Evolutionary conservation across 2,113 vertebrate genomes (phyloP).

Genomic region (Zootoca vivipara): DNA sequence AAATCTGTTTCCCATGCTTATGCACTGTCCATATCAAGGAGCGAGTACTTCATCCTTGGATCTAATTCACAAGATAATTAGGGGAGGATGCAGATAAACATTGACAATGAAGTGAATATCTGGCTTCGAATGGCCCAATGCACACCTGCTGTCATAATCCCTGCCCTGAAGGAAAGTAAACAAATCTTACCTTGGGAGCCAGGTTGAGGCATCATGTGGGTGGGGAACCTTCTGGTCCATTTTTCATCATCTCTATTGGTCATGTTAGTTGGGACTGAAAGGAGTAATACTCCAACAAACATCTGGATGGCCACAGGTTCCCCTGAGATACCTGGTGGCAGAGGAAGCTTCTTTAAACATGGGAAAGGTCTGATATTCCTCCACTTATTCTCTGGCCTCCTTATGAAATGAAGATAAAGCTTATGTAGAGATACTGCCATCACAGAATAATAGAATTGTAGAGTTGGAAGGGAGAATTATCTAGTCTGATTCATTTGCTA

Average conservation of each 20-base stretch:
- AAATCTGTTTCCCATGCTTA: fast-evolving
- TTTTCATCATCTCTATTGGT: no score
- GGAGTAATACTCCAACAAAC: no score
- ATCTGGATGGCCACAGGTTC: no score
- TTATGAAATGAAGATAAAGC: no score
- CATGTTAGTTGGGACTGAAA: no score
- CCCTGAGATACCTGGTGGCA: not conserved
- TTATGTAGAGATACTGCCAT: no score
- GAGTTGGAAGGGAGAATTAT: no score
- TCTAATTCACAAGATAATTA: not conserved
- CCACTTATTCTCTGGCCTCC: not conserved
- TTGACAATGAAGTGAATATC: not conserved
- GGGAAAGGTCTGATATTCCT: not conserved
- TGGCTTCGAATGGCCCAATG: no score
- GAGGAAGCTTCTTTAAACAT: not conserved
- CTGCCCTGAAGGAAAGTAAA: not conserved
- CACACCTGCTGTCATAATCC: not conserved
- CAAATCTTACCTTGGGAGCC: not conserved
- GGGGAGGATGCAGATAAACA: not conserved
- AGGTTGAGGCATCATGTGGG: not conserved
- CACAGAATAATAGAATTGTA: no score
- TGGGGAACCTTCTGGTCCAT: no score
- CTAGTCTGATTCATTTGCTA: no score
- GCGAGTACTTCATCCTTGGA: not conserved
- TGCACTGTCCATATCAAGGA: not conserved